Conservation (phyloP, 1,140 invertebrate species). For the Procambarus virginalis region DNA sequence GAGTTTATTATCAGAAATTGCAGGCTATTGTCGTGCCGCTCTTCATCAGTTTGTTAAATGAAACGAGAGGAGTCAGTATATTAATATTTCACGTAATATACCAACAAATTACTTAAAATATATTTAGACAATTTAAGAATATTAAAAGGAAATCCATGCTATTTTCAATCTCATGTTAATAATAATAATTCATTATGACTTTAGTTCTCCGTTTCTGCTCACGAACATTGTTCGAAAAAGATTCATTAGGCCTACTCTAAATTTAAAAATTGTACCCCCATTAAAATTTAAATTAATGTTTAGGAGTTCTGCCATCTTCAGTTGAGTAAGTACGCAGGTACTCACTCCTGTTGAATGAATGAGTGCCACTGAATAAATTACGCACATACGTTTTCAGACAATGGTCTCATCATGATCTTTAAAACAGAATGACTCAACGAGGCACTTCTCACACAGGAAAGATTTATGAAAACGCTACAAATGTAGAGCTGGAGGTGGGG, state of each 20-base stretch:
- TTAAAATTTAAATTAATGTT: background rate
- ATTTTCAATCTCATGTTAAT: background rate
- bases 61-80: too few species aligned
- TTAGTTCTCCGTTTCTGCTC: background rate
- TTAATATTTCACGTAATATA: background rate
- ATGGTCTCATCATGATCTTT: too few species aligned
- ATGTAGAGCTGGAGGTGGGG: too few species aligned
- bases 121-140: background rate
- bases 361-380: too few species aligned
- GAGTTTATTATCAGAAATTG: too few species aligned
- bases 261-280: background rate
- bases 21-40: too few species aligned
- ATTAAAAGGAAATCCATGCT: background rate
- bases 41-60: too few species aligned
- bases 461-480: background rate
- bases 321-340: background rate
- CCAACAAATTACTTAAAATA: constrained; percentile 15
- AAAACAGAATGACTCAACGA: too few species aligned
- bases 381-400: too few species aligned
- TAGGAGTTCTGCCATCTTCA: background rate
- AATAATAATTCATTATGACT: background rate
- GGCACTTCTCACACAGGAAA: background rate
- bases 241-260: background rate
- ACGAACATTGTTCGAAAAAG: background rate
- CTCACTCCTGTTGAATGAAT: too few species aligned